Evolutionary conservation across 2,888 invertebrate genomes (phyloP).

Genomic region (Eilema depressum): DNA sequence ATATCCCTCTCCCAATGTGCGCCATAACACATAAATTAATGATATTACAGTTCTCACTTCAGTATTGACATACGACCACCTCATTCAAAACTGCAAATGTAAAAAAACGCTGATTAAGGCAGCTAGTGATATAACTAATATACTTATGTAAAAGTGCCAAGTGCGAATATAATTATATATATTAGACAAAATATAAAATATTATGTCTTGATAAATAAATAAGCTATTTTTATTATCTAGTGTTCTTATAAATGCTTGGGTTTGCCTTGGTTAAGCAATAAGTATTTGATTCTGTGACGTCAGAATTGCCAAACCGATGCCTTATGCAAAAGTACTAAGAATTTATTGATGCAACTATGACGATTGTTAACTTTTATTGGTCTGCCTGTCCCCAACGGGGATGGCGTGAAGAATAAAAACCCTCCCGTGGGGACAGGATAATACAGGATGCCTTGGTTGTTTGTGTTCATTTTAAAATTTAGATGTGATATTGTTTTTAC

Average conservation of each 20-base stretch:
- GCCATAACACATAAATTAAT: no score
- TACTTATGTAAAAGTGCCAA: constrained; percentile 9
- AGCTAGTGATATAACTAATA: not conserved
- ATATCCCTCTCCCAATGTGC: no score
- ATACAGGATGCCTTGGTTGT: not conserved
- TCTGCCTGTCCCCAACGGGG: not conserved
- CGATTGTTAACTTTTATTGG: not conserved
- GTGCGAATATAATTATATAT: not conserved
- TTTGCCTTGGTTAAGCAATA: not conserved
- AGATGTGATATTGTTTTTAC: not conserved
- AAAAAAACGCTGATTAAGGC: not conserved
- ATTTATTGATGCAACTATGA: not conserved
- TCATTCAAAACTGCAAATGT: not conserved
- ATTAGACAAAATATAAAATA: constrained; percentile 7
- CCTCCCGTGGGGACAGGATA: not conserved
- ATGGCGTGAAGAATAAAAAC: not conserved
- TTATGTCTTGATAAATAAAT: not conserved
- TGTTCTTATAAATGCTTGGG: not conserved
- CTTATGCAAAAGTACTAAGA: not conserved
- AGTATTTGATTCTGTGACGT: not conserved
- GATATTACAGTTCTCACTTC: no score
- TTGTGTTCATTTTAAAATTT: not conserved
- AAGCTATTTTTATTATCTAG: not conserved
- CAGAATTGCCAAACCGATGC: not conserved
- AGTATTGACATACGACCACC: not conserved